A percentile compares a stretch with the other conserved stretches of the same genome.
These are phyloP conservation scores for Python bivittatus DNA, from an alignment of 2,113 vertebrate species.

Conservation along the genomic window DNA sequence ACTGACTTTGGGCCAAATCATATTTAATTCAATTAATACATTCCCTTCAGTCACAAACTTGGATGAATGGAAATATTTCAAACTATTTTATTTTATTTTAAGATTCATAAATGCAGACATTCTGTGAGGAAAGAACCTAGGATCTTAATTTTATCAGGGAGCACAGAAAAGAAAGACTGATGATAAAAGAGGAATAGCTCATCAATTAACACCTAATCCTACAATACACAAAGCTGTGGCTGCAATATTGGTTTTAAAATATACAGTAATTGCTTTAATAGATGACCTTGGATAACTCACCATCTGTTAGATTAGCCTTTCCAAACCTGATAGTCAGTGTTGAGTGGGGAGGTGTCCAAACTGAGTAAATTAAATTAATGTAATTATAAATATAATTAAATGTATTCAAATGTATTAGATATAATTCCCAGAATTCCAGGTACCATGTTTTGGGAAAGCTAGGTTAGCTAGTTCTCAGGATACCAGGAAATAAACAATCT, in stretches of 20 bases:
- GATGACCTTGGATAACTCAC: neutral
- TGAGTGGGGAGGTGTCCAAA: neutral
- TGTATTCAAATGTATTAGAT: neutral
- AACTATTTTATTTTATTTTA: conserved; percentile 32
- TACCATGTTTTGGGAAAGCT: neutral
- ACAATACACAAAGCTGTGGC: neutral
- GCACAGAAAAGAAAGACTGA: neutral
- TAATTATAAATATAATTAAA: neutral
- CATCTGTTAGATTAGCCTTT: neutral
- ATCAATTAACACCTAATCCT: neutral
- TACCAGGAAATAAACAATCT: neutral
- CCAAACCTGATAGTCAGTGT: neutral
- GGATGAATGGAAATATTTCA: conserved; percentile 45
- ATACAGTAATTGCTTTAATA: neutral
- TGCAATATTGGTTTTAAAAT: too few relatives aligned
- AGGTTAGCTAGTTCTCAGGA: neutral
- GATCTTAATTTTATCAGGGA: neutral
- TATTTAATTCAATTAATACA: conserved; percentile 42
- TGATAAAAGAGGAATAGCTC: neutral
- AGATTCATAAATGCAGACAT: conserved; percentile 29
- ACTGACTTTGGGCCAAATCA: neutral
- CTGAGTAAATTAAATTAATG: neutral
- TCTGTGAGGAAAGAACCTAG: neutral
- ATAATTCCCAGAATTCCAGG: neutral
- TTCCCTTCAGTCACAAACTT: conserved; percentile 37